These are phyloP conservation scores for Euwallacea similis DNA, from an alignment of 1,140 invertebrate genomes.

Conservation along the genomic window DNA sequence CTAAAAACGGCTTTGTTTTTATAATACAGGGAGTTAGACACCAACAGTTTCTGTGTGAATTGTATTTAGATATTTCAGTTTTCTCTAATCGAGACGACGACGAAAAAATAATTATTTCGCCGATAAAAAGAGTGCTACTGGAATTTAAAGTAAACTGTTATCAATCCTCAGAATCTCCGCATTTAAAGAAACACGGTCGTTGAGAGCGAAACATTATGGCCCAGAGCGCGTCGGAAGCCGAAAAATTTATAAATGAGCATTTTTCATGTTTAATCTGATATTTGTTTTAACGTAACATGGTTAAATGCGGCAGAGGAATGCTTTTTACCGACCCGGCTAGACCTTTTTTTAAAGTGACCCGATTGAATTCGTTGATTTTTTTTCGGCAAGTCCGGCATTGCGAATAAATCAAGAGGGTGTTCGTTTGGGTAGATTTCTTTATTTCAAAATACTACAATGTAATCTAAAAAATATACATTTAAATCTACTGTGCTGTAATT, in stretches of 20 bases:
- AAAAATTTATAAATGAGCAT: constrained; percentile 17
- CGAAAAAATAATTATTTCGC: constrained; percentile 6
- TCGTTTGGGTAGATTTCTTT: too few relatives aligned
- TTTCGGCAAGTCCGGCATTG: too few relatives aligned
- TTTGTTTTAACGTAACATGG: constrained; percentile 22
- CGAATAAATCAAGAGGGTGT: too few relatives aligned
- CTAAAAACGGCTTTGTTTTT: too few relatives aligned
- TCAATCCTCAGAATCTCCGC: constrained; percentile 5
- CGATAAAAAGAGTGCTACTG: constrained; percentile 23
- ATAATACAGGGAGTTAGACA: too few relatives aligned
- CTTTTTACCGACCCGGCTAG: constrained; percentile 8
- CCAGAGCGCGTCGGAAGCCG: constrained; percentile 21
- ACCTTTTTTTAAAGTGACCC: not conserved
- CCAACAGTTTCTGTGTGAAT: too few relatives aligned
- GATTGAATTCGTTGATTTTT: too few relatives aligned
- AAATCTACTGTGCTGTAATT: too few relatives aligned
- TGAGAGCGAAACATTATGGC: constrained; percentile 13
- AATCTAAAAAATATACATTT: too few relatives aligned
- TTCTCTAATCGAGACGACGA: not conserved
- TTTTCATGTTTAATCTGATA: constrained; percentile 26
- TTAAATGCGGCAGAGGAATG: constrained; percentile 11
- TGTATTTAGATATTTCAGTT: not conserved
- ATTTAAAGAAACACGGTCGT: constrained; percentile 24
- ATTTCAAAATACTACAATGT: too few relatives aligned
- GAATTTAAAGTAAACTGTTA: constrained; percentile 25